Conservation (phyloP, 2,797 vertebrate genomes). For the Delichon dasypus region DNA sequence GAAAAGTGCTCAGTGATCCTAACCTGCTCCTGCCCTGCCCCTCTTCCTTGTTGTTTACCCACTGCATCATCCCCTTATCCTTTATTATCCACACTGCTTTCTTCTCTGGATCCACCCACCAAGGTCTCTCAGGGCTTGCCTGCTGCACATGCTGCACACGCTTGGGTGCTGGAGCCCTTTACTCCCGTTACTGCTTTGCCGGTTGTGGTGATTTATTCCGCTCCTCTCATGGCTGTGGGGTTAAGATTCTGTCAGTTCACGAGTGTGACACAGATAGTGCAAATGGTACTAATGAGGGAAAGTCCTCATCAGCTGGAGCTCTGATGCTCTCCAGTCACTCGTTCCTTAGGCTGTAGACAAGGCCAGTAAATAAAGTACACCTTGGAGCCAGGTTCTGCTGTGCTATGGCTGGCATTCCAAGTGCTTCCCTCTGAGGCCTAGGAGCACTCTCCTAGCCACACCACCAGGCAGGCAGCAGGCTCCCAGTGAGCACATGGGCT, state of each 20-base stretch:
- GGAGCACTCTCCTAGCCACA: not conserved
- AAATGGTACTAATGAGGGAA: not conserved
- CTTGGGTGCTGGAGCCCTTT: not conserved
- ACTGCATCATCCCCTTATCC: not conserved
- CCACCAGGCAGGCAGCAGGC: accelerated
- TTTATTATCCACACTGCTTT: not conserved
- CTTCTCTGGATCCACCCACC: not conserved
- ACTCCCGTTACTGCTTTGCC: not conserved
- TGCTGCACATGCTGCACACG: not conserved
- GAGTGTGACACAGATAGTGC: not conserved
- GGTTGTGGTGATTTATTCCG: not conserved
- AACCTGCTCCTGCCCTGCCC: not conserved
- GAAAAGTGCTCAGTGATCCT: not conserved
- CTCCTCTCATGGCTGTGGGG: not conserved
- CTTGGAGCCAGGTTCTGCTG: not conserved
- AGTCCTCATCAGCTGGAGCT: not conserved
- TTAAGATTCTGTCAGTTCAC: not conserved
- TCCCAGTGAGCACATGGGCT: not conserved
- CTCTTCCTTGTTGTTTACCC: not conserved
- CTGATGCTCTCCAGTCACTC: not conserved
- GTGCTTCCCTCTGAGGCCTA: not conserved
- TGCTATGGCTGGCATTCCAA: accelerated
- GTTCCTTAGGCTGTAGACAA: not conserved
- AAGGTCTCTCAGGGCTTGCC: not conserved
- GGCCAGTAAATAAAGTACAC: not conserved